These are phyloP conservation scores for Vannuccia rotundouncinata DNA, from an alignment of 2,888 invertebrate genomes.

Conservation along the genomic window DNA sequence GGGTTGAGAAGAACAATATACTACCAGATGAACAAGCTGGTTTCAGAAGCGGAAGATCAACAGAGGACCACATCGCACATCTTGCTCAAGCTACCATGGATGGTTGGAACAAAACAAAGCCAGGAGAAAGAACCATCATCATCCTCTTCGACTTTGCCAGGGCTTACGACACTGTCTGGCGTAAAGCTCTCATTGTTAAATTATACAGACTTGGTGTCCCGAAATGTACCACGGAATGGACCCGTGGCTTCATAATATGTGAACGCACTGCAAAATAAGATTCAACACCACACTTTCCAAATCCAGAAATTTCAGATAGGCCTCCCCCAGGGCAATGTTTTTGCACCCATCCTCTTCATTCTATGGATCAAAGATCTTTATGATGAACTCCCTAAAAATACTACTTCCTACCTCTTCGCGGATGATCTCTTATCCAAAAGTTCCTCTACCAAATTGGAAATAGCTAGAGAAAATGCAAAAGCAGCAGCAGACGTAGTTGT, in stretches of 20 bases:
- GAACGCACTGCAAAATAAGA: too few species aligned
- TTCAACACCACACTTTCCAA: too few species aligned
- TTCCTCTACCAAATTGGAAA: too few species aligned
- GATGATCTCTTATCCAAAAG: not conserved
- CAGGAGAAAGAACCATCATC: not conserved
- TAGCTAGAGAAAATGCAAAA: constrained; percentile 1
- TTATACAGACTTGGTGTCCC: constrained; percentile 6
- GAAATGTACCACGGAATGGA: not conserved
- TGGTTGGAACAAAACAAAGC: constrained; percentile 1
- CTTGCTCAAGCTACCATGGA: not conserved
- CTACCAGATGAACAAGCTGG: too few species aligned
- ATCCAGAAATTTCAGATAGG: too few species aligned
- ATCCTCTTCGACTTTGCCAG: not conserved
- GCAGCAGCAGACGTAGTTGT: not conserved
- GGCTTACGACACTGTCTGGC: not conserved
- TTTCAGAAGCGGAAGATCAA: not conserved
- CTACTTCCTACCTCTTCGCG: not conserved
- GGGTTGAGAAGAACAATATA: too few species aligned
- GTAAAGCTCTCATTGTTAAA: not conserved
- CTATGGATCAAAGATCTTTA: not conserved
- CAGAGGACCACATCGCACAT: not conserved
- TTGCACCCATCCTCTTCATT: constrained; percentile 6
- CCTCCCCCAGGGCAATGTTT: not conserved
- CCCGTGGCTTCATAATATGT: not conserved
- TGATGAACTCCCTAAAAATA: not conserved